Evolutionary conservation across 2,888 invertebrate species (phyloP).

Genomic region (Athalia cordata): DNA sequence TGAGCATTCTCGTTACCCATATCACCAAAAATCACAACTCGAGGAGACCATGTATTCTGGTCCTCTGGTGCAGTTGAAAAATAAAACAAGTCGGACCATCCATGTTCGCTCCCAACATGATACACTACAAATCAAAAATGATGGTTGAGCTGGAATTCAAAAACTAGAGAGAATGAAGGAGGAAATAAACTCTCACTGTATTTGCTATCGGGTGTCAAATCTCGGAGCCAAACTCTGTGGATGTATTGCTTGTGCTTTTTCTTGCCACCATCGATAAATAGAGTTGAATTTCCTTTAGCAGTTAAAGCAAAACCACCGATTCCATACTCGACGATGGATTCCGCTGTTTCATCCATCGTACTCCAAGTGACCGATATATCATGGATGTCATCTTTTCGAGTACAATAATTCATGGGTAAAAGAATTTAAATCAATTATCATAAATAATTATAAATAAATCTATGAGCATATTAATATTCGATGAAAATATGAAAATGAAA

Average conservation of each 20-base stretch:
- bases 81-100: slow-evolving; percentile 89
- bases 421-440: background rate
- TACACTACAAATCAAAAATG: slow-evolving; percentile 77
- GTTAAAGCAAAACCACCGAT: slow-evolving; percentile 76
- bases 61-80: slow-evolving; percentile 84
- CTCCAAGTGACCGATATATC: slow-evolving; percentile 90
- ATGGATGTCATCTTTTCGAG: slow-evolving; percentile 76
- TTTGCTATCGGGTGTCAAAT: slow-evolving; percentile 78
- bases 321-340: slow-evolving; percentile 86
- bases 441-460: background rate
- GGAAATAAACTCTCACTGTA: slow-evolving; percentile 75
- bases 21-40: slow-evolving; percentile 92
- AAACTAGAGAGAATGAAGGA: background rate
- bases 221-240: slow-evolving; percentile 81
- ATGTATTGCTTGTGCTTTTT: slow-evolving; percentile 82
- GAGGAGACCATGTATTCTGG: slow-evolving; percentile 84
- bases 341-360: slow-evolving; percentile 81
- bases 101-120: slow-evolving; percentile 85
- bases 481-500: slow-evolving; percentile 25
- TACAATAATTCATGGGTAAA: background rate
- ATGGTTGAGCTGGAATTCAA: no score
- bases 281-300: slow-evolving; percentile 76
- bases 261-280: slow-evolving; percentile 86
- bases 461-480: background rate
- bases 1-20: slow-evolving; percentile 95